Evolutionary conservation across 2,888 invertebrate genomes (phyloP), one percentile per base, ranked within the genome.

Genomic region (Troides helena): DNA sequence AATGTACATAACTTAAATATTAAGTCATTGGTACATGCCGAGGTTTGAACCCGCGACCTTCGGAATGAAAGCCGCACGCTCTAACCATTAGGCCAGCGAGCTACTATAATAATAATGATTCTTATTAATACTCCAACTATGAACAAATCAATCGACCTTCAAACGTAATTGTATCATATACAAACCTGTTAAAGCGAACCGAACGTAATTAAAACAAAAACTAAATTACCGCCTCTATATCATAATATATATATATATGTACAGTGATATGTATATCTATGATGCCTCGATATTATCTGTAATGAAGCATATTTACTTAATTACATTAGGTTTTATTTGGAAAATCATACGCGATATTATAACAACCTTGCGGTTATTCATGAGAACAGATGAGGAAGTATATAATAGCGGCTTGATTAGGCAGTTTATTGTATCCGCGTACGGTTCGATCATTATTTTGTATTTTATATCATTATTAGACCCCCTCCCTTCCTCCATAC

Each of bases 261-360:
- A 39, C 14, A 30, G 50, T 21, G 25, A 62, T 58, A 63, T 46
- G 58, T 58, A 58, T 36, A 46, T 69, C 43, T 21, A 18, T 64
- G 56, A 21, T 18, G 53, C 17, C 58, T 10, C 39, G 30, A 65
- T 36, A 63, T 63, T 23, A 14, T 21, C n/a, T 73, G 71, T 80
- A 81, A 83, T 83, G 82, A 80, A 74, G 76, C 77, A 73, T 78
- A 80, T 81, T 81, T 79, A 78, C 72, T 77, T 83, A 82, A 83
- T 80, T 79, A 80, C 75, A 67, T 75, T 73, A 77, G 73, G 72
- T 68, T 62, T 74, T 60, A 65, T 74, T 81, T 72, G 76, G 76
- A 76, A 76, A 77, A 77, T 75, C 70, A 75, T 75, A 72, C 69
- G 68, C 43, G 74, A 75, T 70, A 75, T 73, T 76, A 70, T 17